These are phyloP conservation scores for Clarias magur DNA, from an alignment of 2,113 vertebrate genomes.

Conservation along the genomic window DNA sequence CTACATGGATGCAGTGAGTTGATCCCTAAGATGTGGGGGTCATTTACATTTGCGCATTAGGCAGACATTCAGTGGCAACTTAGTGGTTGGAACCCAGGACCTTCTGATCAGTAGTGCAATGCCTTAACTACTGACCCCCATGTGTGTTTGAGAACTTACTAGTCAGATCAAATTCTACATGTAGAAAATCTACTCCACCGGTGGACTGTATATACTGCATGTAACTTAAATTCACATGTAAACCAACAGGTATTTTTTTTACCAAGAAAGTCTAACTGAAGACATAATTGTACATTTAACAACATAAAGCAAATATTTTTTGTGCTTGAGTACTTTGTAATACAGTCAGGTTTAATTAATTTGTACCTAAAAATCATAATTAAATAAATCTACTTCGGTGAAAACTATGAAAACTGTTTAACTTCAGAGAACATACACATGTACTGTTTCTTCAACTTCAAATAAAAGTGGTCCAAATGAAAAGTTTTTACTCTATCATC, in stretches of 20 bases:
- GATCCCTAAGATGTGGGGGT: neutral
- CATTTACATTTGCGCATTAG: no score
- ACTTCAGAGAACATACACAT: neutral
- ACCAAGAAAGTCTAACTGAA: no score
- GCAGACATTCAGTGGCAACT: no score
- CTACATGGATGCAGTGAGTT: neutral
- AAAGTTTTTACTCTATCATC: neutral
- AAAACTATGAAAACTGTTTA: neutral
- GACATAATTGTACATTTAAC: neutral
- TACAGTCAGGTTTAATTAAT: neutral
- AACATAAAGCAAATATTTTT: neutral
- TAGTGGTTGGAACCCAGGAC: no score
- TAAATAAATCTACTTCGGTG: neutral
- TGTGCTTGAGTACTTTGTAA: neutral
- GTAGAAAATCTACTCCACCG: neutral
- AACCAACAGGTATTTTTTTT: neutral
- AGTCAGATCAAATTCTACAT: conserved; percentile 16
- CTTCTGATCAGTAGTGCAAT: no score
- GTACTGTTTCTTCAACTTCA: neutral
- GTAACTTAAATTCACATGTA: neutral
- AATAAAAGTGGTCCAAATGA: neutral
- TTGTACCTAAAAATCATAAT: neutral
- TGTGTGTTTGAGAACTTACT: no score
- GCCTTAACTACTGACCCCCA: no score
- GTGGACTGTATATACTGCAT: no score